These are phyloP conservation scores for Volucella bombylans DNA, from an alignment of 2,888 invertebrate species.

Conservation along the genomic window DNA sequence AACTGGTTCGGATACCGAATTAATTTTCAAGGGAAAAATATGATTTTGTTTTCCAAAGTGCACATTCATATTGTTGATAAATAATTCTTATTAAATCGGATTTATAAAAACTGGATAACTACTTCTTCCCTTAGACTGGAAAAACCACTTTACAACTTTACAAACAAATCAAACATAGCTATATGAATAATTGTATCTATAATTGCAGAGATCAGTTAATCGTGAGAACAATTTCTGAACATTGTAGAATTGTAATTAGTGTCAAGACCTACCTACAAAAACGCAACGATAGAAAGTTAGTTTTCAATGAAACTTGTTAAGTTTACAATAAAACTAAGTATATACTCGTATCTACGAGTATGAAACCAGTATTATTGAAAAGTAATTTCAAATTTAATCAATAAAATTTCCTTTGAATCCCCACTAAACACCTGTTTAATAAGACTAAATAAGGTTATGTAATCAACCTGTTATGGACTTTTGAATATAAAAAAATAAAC, in stretches of 20 bases:
- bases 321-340: not conserved
- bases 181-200: not conserved
- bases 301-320: not conserved
- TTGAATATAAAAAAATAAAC: not conserved
- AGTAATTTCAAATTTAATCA: conserved; percentile 29
- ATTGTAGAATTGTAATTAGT: not conserved
- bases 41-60: no score
- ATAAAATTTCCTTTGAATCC: not conserved
- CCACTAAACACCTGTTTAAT: conserved; percentile 1
- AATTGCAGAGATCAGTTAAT: conserved; percentile 4
- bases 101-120: no score
- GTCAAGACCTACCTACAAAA: not conserved
- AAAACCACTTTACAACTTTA: not conserved
- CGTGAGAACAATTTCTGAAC: conserved; percentile 7
- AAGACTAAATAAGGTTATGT: not conserved
- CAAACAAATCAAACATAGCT: not conserved
- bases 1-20: no score
- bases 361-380: conserved; percentile 2
- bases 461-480: conserved; percentile 3
- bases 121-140: no score
- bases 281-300: not conserved
- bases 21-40: no score
- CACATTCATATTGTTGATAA: no score
- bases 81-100: no score
- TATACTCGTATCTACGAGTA: not conserved